phyloP scores from a whole-genome alignment of 2,888 invertebrate genomes.

The Caenorhabditis uteleia region DNA sequence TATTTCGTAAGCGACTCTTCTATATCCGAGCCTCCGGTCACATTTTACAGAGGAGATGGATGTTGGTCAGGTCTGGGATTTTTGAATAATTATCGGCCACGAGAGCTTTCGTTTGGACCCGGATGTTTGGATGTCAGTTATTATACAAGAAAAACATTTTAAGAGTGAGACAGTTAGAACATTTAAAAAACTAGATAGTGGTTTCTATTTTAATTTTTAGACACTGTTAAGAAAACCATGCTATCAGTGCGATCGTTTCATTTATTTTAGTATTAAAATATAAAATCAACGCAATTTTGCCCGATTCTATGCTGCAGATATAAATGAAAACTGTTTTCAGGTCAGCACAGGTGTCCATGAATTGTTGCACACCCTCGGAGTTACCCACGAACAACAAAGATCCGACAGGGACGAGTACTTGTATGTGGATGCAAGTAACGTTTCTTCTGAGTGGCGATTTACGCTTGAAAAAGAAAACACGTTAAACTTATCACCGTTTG shows the following conservation, averaged over 20 bases:
- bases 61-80: conserved; percentile 26
- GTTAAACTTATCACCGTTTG: conserved; percentile 40
- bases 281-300: too few relatives aligned
- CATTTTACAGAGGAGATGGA: conserved; percentile 4
- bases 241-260: too few relatives aligned
- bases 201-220: too few relatives aligned
- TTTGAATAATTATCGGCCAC: conserved; percentile 22
- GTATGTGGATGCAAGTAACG: conserved; percentile 21
- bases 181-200: too few relatives aligned
- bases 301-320: too few relatives aligned
- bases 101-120: conserved; percentile 16
- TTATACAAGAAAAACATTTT: too few relatives aligned
- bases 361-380: conserved; percentile 62
- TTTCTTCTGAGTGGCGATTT: not conserved
- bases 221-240: too few relatives aligned
- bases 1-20: not conserved
- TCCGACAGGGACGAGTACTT: conserved; percentile 33
- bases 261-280: too few relatives aligned
- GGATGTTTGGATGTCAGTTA: conserved; percentile 17
- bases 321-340: too few relatives aligned
- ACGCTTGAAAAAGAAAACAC: too few relatives aligned
- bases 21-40: too few relatives aligned
- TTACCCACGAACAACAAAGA: conserved; percentile 57
- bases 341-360: conserved; percentile 43
- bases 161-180: too few relatives aligned